Conservation (phyloP, 2,888 invertebrate species). For the Brachypalpus laphriformis region DNA sequence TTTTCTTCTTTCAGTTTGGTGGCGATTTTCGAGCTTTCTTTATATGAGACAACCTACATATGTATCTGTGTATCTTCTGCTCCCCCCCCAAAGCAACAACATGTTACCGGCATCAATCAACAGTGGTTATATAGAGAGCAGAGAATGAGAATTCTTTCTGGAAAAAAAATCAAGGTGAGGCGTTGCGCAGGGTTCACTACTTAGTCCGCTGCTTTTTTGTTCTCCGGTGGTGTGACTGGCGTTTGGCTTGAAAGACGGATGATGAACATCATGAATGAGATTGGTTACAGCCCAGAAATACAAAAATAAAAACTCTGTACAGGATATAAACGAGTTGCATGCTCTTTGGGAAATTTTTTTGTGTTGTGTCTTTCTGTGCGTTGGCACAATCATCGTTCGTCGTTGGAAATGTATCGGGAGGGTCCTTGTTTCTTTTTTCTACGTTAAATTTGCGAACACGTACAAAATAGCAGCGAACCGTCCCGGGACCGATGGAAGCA, state of each 20-base stretch:
- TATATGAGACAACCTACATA: background rate
- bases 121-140: slow-evolving; percentile 55
- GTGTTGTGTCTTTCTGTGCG: background rate
- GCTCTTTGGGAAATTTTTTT: slow-evolving; percentile 63
- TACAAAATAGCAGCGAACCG: slow-evolving; percentile 12
- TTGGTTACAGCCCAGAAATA: slow-evolving; percentile 69
- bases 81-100: slow-evolving; percentile 23
- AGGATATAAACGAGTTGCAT: slow-evolving; percentile 64
- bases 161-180: background rate
- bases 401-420: slow-evolving; percentile 56
- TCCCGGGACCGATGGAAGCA: slow-evolving; percentile 40
- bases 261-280: slow-evolving; percentile 70
- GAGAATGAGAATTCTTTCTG: slow-evolving; percentile 35
- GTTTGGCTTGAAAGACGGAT: slow-evolving; percentile 63
- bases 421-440: slow-evolving; percentile 49
- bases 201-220: slow-evolving; percentile 61
- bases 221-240: slow-evolving; percentile 47
- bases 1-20: slow-evolving; percentile 46
- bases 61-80: background rate
- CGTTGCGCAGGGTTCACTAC: slow-evolving; percentile 43
- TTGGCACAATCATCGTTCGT: slow-evolving; percentile 25
- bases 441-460: slow-evolving; percentile 59
- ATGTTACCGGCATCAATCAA: slow-evolving; percentile 68
- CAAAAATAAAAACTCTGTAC: slow-evolving; percentile 30
- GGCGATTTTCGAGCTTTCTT: too few relatives aligned